Base-by-base conservation (phyloP, 2,888 invertebrate genomes). In the Pasiphila rectangulata region DNA sequence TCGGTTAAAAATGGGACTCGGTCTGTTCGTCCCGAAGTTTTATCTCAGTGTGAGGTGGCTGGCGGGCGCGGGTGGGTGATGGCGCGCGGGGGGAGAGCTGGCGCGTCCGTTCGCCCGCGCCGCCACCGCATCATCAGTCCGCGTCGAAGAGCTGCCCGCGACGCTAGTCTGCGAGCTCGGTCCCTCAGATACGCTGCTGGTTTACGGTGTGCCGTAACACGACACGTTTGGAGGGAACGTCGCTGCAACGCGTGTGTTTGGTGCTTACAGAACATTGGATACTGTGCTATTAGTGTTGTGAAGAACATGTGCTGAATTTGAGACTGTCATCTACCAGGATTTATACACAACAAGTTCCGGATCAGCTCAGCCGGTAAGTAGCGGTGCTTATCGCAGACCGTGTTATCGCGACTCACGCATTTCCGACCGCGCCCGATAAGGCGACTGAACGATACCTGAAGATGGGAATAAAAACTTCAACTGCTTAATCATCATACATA, bases 131-230 rank as follows among this genome's bases (percentile, higher is more conserved):
- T 79, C 79, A 75, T 79, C 87, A 88, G 88, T 88, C 76, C 86
- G 83, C 84, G 82, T 79, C 78, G 80, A 76, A 85, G 79, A 87
- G 87, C 77, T 76, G 79, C 75, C 72, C 75, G 81, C 77, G 82
- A 83, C 85, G 84, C 81, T 81, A 73, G 86, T 80, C 70, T 83
- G 79, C 76, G 80, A 83, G 75, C 74, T 77, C 63, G 75, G 71
- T 87, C 88, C 87, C 87, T 86, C 88, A 89, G 87, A 88, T 87
- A 86, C 87, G 85, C 83, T 87, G 87, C 86, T 87, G 87, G 83
- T 85, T 87, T 87, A 87, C 87, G 87, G 87, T 78, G 83, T 74
- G 79, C 87, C 87, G 87, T 87, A 87, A 87, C 85, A 87, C 85
- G 87, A 87, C 87, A 88, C 87, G 87, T 88, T 88, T 88, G 87